Evolutionary conservation across 2,113 vertebrate genomes (phyloP).

Genomic region (Peromyscus maniculatus): DNA sequence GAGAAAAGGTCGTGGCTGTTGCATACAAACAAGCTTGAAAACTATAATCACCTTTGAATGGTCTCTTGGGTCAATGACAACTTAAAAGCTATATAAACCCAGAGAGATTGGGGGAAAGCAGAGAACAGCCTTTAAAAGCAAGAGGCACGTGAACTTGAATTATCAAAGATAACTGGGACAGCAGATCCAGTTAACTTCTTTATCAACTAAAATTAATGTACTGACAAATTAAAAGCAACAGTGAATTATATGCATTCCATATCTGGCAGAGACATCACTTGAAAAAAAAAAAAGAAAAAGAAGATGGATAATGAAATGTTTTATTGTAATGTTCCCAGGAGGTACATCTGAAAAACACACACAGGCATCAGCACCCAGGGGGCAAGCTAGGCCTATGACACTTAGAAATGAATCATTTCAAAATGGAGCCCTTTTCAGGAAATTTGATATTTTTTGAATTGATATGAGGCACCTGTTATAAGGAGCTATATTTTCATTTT

Average conservation of each 20-base stretch:
- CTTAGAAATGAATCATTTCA: conserved; percentile 62
- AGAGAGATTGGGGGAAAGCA: conserved; percentile 68
- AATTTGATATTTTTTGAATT: conserved; percentile 58
- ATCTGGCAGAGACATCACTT: conserved; percentile 77
- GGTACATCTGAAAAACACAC: conserved; percentile 68
- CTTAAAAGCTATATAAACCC: conserved; percentile 78
- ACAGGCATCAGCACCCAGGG: conserved; percentile 55
- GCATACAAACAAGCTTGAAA: conserved; percentile 78
- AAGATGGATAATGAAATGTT: conserved; percentile 81
- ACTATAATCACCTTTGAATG: conserved; percentile 79
- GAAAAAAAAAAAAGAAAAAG: conserved; percentile 68
- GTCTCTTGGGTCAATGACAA: conserved; percentile 81
- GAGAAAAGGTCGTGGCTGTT: conserved; percentile 66
- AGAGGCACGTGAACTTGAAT: conserved; percentile 75
- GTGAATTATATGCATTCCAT: conserved; percentile 78
- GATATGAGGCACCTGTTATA: conserved; percentile 46
- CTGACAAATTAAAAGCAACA: conserved; percentile 84
- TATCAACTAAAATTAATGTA: conserved; percentile 84
- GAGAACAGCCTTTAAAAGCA: conserved; percentile 78
- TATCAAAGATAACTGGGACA: conserved; percentile 80
- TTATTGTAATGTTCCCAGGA: conserved; percentile 79
- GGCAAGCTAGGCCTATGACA: conserved; percentile 38
- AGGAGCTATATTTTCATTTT: conserved; percentile 63
- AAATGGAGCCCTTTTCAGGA: conserved; percentile 38
- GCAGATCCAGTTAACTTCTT: conserved; percentile 82